These are phyloP conservation scores for Ochotona curzoniae DNA, from an alignment of 2,113 vertebrate species.

Conservation along the genomic window DNA sequence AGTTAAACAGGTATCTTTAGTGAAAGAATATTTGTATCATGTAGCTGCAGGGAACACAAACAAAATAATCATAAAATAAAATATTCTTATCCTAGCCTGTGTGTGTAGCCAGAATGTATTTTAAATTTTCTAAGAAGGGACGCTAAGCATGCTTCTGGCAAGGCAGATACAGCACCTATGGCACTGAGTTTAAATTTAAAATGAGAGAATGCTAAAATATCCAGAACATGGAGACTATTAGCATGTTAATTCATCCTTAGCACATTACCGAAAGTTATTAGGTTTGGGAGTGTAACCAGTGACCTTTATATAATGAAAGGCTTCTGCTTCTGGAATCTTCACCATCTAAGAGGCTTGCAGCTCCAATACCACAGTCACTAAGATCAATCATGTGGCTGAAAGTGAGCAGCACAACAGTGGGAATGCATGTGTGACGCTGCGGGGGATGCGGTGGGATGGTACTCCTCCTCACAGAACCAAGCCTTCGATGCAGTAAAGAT, in stretches of 20 bases:
- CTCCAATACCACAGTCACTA: neutral
- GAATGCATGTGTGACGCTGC: too few species aligned
- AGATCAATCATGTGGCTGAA: neutral
- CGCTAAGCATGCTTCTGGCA: conserved; percentile 75
- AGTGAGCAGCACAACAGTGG: too few species aligned
- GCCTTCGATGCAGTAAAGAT: neutral
- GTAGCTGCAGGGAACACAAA: conserved; percentile 73
- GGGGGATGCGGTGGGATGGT: neutral
- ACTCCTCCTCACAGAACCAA: neutral
- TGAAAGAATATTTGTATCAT: conserved; percentile 62
- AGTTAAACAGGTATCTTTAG: conserved; percentile 66
- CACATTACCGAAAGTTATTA: conserved; percentile 67
- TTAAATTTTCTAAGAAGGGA: conserved; percentile 65
- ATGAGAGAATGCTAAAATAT: conserved; percentile 78
- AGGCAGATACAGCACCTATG: conserved; percentile 79
- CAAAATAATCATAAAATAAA: conserved; percentile 64
- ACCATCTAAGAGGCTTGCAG: accelerated
- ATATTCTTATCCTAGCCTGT: conserved; percentile 55
- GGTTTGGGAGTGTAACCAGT: conserved; percentile 27
- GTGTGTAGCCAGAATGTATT: conserved; percentile 66
- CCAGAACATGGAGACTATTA: conserved; percentile 61
- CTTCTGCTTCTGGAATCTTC: neutral
- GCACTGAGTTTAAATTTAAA: conserved; percentile 82
- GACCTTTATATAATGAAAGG: conserved; percentile 47
- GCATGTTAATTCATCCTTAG: conserved; percentile 78